Evolutionary conservation across 2,888 invertebrate genomes (phyloP), one percentile per base, ranked within the genome.

Genomic region (Chelonus formosanus): DNA sequence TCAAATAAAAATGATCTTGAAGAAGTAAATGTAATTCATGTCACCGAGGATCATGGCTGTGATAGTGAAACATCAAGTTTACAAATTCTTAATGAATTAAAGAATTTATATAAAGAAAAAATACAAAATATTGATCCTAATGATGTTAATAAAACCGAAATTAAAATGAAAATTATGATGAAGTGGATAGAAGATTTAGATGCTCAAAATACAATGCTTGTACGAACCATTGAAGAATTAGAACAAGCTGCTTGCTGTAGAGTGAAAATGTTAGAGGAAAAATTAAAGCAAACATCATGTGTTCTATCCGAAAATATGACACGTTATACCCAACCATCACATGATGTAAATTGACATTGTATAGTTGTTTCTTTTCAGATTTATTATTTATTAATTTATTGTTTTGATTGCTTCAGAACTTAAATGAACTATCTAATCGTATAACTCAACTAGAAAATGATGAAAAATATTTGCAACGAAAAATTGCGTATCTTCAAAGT

Each of bases 111-210:
- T 76, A 88, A 90, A 71, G 85, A 86, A 47, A 87, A 89, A 67
- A 85, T 92, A 81, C 84, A 85, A 44, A 83, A 86, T 58, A 86
- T 91, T 52, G 90, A 90, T 63, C 76, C 77, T 35, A 78, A 78
- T 53, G 59, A 77, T 63, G 57, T 63, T 20, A 53, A 73, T 43
- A 62, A 68, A 34, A 62, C 60, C 58, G 76, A 77, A 57, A 70
- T 89, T 73, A 91, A 92, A 81, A 84, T 90, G 71, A 84, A 87
- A 47, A 86, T 90, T 67, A 87, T 91, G 72, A 84, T 86, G 68
- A 86, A 89, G 62, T 91, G 91, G 91, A 89, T 92, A 70, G 82
- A 86, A 56, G 90, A 91, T 82, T 85, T 91, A 75, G 87, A 86
- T 48, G 89, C 88, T 36, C 92, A 92, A 84, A 92, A 92, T 82